Evolutionary conservation across 1,140 invertebrate genomes (phyloP).

Genomic region (Heliothis virescens): DNA sequence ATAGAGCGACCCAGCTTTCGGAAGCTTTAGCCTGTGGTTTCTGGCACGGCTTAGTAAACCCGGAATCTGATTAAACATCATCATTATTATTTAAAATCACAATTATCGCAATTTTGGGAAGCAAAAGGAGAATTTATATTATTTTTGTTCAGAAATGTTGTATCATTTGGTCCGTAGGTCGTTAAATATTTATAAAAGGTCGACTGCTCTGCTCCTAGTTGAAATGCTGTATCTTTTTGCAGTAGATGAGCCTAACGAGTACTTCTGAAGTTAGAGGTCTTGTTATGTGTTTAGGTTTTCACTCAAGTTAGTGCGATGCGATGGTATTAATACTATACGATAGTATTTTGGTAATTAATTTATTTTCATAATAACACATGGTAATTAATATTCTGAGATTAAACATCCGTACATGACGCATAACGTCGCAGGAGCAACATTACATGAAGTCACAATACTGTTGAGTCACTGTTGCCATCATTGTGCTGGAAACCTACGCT

Average conservation of each 20-base stretch:
- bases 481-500: conserved; percentile 26
- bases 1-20: too few relatives aligned
- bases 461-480: conserved; percentile 26
- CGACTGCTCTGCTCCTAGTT: conserved; percentile 37
- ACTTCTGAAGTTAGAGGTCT: not conserved
- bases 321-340: not conserved
- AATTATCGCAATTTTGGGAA: too few relatives aligned
- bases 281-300: not conserved
- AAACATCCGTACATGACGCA: conserved; percentile 26
- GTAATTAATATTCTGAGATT: not conserved
- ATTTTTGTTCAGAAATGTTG: not conserved
- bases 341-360: not conserved
- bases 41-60: too few relatives aligned
- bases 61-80: too few relatives aligned
- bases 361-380: too few relatives aligned
- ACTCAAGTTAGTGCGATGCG: not conserved
- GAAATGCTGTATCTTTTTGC: not conserved
- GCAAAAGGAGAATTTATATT: too few relatives aligned
- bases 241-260: conserved; percentile 13
- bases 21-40: too few relatives aligned
- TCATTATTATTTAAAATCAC: too few relatives aligned
- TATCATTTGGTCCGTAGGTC: not conserved
- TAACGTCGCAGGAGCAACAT: conserved; percentile 3
- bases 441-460: conserved; percentile 34
- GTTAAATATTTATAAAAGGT: conserved; percentile 44